A percentile compares a stretch with the other conserved stretches of the same genome.
Evolutionary conservation across 2,797 vertebrate species (phyloP).

Genomic region (Lacerta viridis): DNA sequence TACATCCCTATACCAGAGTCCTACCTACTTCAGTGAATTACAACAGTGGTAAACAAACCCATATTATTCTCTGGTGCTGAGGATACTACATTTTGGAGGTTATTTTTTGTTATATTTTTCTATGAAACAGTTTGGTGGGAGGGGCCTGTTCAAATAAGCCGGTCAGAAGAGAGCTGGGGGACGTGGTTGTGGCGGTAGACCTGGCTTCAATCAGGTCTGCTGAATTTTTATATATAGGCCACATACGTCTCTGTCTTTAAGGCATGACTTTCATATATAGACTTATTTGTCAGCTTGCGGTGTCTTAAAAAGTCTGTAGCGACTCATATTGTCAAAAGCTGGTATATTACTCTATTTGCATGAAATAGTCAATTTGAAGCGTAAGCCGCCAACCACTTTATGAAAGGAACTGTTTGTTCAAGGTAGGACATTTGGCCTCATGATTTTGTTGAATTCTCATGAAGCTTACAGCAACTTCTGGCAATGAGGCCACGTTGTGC

Average conservation of each 20-base stretch:
- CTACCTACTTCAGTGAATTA: background rate
- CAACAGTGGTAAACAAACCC: no score
- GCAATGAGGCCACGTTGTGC: background rate
- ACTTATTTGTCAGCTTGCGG: conserved; percentile 63
- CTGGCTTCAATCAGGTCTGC: background rate
- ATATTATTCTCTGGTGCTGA: background rate
- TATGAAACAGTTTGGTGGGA: no score
- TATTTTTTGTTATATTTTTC: conserved; percentile 6
- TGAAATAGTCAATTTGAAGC: background rate
- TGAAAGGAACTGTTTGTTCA: background rate
- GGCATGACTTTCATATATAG: conserved; percentile 63
- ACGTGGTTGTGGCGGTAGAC: no score
- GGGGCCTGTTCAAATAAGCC: no score
- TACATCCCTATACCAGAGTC: background rate
- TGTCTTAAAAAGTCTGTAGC: conserved; percentile 30
- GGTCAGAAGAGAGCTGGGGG: no score
- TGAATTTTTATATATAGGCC: background rate
- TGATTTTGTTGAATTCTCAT: background rate
- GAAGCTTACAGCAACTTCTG: background rate
- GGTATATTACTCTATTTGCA: background rate
- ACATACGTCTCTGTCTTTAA: conserved; percentile 48
- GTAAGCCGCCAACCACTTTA: fast-evolving
- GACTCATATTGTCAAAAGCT: background rate
- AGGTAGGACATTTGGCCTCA: background rate
- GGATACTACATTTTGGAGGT: conserved; percentile 56